phyloP scores from a whole-genome alignment of 2,797 vertebrate genomes.

The Coracias cyanogaster region DNA sequence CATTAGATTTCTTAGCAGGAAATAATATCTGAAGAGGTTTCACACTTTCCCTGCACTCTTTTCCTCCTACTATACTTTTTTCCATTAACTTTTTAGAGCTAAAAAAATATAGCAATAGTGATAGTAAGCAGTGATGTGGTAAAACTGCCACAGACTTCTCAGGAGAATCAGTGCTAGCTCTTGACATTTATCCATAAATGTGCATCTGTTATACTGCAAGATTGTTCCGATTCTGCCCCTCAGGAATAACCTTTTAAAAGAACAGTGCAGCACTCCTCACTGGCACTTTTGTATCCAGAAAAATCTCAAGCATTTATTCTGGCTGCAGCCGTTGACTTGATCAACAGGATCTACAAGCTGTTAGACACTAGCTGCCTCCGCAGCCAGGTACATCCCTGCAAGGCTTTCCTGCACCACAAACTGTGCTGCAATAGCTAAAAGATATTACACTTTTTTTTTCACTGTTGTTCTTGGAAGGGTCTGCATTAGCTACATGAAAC shows the following conservation, averaged over 20 bases:
- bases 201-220: conserved; percentile 26
- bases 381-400: not conserved
- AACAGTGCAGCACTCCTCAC: not conserved
- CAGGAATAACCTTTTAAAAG: conserved; percentile 4
- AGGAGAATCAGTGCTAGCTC: not conserved
- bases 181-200: conserved; percentile 15
- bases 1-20: conserved; percentile 26
- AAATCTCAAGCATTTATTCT: conserved; percentile 50
- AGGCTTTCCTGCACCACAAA: not conserved
- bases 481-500: not conserved
- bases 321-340: conserved; percentile 25
- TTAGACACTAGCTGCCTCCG: not conserved
- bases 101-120: not conserved
- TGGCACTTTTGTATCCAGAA: conserved; percentile 6
- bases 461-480: not conserved
- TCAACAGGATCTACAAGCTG: conserved; percentile 29
- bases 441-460: not conserved
- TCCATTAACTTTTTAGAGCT: not conserved
- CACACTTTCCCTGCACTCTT: not conserved
- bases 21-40: conserved; percentile 41
- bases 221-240: not conserved
- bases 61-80: not conserved
- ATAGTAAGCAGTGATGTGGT: not conserved
- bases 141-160: not conserved
- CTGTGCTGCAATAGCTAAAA: rapidly evolving